Conservation (phyloP, 2,113 vertebrate species). For the Ochotona princeps region DNA sequence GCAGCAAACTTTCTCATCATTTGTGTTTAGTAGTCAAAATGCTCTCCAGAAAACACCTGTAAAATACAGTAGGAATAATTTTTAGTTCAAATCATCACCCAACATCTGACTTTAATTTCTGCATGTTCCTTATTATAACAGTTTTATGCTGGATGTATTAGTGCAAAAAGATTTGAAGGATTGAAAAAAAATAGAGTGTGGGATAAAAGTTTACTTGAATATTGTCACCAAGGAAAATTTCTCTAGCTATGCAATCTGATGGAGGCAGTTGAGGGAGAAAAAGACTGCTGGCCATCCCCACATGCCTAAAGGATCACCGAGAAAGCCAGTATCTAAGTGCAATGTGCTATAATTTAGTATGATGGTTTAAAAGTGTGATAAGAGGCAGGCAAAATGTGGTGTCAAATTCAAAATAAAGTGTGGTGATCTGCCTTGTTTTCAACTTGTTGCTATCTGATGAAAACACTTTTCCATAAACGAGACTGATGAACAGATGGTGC, state of each 20-base stretch:
- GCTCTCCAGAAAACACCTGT: slow-evolving; percentile 2
- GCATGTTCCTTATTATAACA: neutral
- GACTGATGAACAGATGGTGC: slow-evolving; percentile 75
- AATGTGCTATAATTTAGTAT: slow-evolving; percentile 40
- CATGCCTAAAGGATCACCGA: neutral
- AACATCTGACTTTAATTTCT: slow-evolving; percentile 58
- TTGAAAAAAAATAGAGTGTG: neutral
- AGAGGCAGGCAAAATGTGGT: slow-evolving; percentile 59
- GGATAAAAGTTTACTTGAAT: slow-evolving; percentile 27
- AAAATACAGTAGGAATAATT: neutral
- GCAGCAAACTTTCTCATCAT: neutral
- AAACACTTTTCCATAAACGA: slow-evolving; percentile 72
- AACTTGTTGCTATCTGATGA: slow-evolving; percentile 69
- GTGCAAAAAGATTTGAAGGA: slow-evolving; percentile 28
- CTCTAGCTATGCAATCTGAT: slow-evolving; percentile 5
- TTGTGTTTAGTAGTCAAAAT: slow-evolving; percentile 17
- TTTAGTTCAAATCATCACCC: slow-evolving; percentile 22
- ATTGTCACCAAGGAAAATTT: neutral
- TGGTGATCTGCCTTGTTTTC: slow-evolving; percentile 72
- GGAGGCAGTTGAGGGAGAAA: neutral
- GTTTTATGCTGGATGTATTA: neutral
- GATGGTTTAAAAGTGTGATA: slow-evolving; percentile 63
- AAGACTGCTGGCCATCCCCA: neutral
- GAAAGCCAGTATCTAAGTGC: neutral
- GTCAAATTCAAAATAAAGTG: slow-evolving; percentile 70